Evolutionary conservation across 2,113 vertebrate species (phyloP).

Genomic region (Chaetodon auriga): DNA sequence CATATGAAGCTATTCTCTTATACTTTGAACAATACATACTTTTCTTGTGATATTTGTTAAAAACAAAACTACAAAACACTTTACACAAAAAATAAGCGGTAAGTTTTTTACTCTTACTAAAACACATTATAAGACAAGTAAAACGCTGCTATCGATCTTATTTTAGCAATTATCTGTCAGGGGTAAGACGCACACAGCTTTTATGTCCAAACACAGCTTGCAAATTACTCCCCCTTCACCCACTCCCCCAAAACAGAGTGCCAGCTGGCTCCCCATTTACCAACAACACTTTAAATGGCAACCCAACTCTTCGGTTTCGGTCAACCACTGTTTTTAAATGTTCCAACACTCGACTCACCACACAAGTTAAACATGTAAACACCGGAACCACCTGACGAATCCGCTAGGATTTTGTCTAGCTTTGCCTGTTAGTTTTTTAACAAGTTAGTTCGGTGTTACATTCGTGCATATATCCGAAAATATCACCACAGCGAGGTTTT

Average conservation of each 20-base stretch:
- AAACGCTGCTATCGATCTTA: conserved; percentile 56
- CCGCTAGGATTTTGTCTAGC: fast-evolving
- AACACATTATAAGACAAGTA: neutral
- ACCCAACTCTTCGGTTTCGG: conserved; percentile 37
- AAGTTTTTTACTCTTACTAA: conserved; percentile 6
- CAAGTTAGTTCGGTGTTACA: neutral
- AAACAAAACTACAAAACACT: neutral
- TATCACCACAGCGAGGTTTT: neutral
- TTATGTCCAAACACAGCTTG: conserved; percentile 34
- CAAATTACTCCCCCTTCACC: conserved; percentile 35
- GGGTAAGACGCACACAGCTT: conserved; percentile 42
- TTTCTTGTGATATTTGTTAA: neutral
- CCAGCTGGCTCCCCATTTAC: conserved; percentile 73
- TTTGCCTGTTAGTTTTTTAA: neutral
- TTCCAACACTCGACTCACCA: neutral
- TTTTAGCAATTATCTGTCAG: conserved; percentile 70
- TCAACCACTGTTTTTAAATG: conserved; percentile 17
- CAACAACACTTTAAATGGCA: conserved; percentile 49
- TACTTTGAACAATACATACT: neutral
- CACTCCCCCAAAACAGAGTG: conserved; percentile 33
- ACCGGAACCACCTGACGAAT: neutral
- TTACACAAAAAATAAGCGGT: neutral
- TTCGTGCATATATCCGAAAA: neutral
- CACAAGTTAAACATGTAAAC: neutral
- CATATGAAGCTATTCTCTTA: neutral